A percentile compares a stretch with the other conserved stretches of the same genome.
These are phyloP conservation scores for Elephas maximus DNA, from an alignment of 2,113 vertebrate genomes.

Conservation along the genomic window DNA sequence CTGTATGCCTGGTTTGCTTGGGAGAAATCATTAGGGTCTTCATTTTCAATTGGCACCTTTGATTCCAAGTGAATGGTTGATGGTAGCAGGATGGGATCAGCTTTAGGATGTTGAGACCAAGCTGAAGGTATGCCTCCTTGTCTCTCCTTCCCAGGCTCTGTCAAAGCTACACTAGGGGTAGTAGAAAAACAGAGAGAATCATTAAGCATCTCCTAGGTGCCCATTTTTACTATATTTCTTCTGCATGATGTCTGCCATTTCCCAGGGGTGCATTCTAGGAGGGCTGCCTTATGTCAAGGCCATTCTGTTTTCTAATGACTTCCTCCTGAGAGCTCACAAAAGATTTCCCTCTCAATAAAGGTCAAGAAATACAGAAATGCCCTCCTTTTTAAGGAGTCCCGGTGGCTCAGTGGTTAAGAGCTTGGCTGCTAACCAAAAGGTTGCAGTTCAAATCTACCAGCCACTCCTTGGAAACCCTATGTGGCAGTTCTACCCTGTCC, in stretches of 20 bases:
- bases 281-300: neutral
- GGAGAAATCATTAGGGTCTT: constrained; percentile 92
- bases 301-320: neutral
- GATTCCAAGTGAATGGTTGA: constrained; percentile 94
- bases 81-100: constrained; percentile 94
- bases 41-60: constrained; percentile 93
- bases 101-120: constrained; percentile 93
- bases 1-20: constrained; percentile 90
- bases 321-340: neutral
- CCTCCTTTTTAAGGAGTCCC: neutral
- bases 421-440: no score
- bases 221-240: constrained; percentile 9
- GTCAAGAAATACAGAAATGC: constrained; percentile 28
- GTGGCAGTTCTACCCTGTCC: no score
- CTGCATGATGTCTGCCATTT: constrained; percentile 20
- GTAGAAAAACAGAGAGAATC: constrained; percentile 95
- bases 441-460: no score
- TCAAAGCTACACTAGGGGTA: constrained; percentile 99
- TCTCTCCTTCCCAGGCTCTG: constrained; percentile 95
- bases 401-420: no score
- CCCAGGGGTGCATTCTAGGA: constrained; percentile 20
- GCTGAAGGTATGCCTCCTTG: constrained; percentile 94
- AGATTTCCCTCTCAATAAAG: neutral
- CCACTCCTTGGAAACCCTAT: no score
- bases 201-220: constrained; percentile 93